Conservation (phyloP, 2,888 invertebrate genomes). For the Unio pictorum region DNA sequence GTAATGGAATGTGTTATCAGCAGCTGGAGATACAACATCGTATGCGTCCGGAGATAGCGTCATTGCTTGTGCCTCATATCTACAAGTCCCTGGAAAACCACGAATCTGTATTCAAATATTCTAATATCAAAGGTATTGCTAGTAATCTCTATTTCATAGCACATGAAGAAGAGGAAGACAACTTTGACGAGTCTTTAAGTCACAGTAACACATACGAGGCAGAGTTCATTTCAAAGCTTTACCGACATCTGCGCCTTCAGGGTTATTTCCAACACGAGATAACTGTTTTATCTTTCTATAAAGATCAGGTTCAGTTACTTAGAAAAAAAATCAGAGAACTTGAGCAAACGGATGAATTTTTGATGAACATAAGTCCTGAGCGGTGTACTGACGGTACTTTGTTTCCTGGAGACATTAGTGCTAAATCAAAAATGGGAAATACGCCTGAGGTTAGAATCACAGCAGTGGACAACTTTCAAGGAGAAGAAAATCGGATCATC, state of each 20-base stretch:
- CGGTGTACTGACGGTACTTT: too few relatives aligned
- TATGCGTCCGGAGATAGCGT: conserved; percentile 68
- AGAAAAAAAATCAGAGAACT: conserved; percentile 48
- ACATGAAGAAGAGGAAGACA: conserved; percentile 49
- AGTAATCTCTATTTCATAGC: conserved; percentile 60
- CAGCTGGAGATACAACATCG: conserved; percentile 77
- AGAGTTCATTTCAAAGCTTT: conserved; percentile 50
- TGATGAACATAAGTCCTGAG: conserved; percentile 50
- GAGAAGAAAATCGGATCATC: conserved; percentile 71
- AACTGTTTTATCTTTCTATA: conserved; percentile 64
- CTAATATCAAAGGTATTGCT: conserved; percentile 49
- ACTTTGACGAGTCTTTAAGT: conserved; percentile 56
- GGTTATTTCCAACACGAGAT: conserved; percentile 58
- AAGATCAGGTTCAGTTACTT: conserved; percentile 57
- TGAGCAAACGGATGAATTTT: conserved; percentile 71
- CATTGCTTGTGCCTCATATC: conserved; percentile 68
- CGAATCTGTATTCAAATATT: conserved; percentile 43
- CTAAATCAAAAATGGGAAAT: too few relatives aligned
- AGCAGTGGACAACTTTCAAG: conserved; percentile 68
- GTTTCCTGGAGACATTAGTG: too few relatives aligned
- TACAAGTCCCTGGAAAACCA: conserved; percentile 46
- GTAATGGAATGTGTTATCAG: conserved; percentile 77
- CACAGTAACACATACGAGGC: conserved; percentile 61
- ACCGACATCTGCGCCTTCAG: conserved; percentile 58
- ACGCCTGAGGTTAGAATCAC: conserved; percentile 55